A percentile compares a stretch with the other conserved stretches of the same genome.
phyloP scores from a whole-genome alignment of 2,797 vertebrate species.

The Peromyscus attwateri region DNA sequence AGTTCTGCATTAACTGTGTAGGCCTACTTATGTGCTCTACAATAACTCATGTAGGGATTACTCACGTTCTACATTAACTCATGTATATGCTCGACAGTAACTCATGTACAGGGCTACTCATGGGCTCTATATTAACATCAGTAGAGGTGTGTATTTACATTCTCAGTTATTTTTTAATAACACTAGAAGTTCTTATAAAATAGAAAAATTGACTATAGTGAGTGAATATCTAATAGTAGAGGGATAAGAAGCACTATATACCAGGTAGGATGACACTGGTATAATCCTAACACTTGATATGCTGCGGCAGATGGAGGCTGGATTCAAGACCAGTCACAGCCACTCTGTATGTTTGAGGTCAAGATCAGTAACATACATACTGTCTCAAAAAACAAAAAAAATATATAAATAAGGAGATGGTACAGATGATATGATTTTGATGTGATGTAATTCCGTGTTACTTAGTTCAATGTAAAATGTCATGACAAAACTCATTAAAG shows the following conservation, averaged over 20 bases:
- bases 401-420: neutral
- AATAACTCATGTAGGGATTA: neutral
- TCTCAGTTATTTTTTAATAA: constrained; percentile 66
- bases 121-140: no score
- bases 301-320: neutral
- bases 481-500: no score
- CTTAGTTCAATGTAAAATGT: neutral
- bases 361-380: neutral
- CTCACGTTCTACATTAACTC: neutral
- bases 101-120: neutral
- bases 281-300: neutral
- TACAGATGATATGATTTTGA: constrained; percentile 41
- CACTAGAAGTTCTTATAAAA: constrained; percentile 37
- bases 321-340: neutral
- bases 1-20: neutral
- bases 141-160: neutral
- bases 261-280: neutral
- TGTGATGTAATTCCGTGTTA: neutral
- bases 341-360: neutral
- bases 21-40: constrained; percentile 26
- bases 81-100: neutral
- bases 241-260: constrained; percentile 37
- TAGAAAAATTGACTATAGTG: constrained; percentile 45
- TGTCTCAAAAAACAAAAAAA: neutral
- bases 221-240: neutral